phyloP scores from a whole-genome alignment of 2,113 vertebrate genomes.

The Rhinolophus ferrumequinum region DNA sequence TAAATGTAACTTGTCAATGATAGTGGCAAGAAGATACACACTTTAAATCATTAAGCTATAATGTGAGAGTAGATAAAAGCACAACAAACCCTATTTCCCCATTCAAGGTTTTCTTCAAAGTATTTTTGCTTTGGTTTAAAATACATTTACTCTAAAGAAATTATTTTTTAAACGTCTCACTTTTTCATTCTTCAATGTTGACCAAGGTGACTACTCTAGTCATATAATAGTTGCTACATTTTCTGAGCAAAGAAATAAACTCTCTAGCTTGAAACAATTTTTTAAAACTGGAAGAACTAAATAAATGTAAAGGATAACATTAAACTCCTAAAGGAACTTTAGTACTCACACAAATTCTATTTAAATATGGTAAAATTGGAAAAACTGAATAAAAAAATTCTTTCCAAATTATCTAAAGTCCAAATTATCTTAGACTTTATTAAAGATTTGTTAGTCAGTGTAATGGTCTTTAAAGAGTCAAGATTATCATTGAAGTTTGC shows the following conservation, averaged over 20 bases:
- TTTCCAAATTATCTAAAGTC: not conserved
- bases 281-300: not conserved
- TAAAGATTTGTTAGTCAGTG: not conserved
- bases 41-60: not conserved
- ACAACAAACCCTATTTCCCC: not conserved
- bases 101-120: not conserved
- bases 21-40: not conserved
- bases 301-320: not conserved
- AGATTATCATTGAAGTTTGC: not conserved
- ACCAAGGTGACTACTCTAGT: not conserved
- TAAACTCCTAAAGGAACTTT: not conserved
- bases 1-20: not conserved
- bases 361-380: not conserved
- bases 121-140: not conserved
- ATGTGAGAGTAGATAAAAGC: not conserved
- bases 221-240: not conserved
- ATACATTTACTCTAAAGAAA: not conserved
- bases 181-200: not conserved
- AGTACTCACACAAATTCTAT: not conserved
- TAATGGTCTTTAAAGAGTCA: not conserved
- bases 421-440: not conserved
- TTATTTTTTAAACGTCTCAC: not conserved
- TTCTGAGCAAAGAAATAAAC: not conserved
- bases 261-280: not conserved
- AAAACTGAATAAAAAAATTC: not conserved